Conservation (phyloP, 2,797 vertebrate species). For the Lophius americanus region DNA sequence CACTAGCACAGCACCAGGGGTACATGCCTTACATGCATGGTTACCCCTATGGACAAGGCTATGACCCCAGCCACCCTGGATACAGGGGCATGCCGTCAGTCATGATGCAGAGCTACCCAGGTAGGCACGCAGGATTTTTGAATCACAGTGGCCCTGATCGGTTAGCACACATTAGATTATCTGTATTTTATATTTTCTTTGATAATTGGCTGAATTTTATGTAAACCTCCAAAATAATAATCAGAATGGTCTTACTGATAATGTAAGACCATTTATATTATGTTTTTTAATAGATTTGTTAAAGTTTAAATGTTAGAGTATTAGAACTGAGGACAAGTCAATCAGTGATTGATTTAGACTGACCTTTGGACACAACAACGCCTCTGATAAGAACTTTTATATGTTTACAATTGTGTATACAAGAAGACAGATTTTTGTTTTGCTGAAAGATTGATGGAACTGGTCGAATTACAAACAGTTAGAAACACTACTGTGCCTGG, state of each 20-base stretch:
- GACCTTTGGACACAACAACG: not conserved
- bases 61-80: constrained; percentile 93
- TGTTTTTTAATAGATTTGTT: not conserved
- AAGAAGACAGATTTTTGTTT: not conserved
- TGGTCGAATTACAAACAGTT: not conserved
- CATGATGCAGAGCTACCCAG: constrained; percentile 99
- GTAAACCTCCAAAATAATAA: not conserved
- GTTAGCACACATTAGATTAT: too few relatives aligned
- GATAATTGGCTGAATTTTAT: not conserved
- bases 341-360: constrained; percentile 12
- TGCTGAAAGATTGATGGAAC: not conserved
- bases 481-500: not conserved
- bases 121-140: constrained; percentile 68
- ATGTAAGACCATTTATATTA: too few relatives aligned
- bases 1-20: constrained; percentile 93
- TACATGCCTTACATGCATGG: constrained; percentile 97
- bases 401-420: not conserved
- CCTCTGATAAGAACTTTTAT: constrained; percentile 4
- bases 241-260: not conserved
- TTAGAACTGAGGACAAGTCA: constrained; percentile 15
- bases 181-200: not conserved
- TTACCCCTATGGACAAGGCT: constrained; percentile 94
- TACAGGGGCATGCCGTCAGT: constrained; percentile 93
- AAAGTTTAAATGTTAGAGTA: constrained; percentile 7
- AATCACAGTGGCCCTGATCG: not conserved